Evolutionary conservation across 2,888 invertebrate genomes (phyloP).

Genomic region (Phyto melanocephala): DNA sequence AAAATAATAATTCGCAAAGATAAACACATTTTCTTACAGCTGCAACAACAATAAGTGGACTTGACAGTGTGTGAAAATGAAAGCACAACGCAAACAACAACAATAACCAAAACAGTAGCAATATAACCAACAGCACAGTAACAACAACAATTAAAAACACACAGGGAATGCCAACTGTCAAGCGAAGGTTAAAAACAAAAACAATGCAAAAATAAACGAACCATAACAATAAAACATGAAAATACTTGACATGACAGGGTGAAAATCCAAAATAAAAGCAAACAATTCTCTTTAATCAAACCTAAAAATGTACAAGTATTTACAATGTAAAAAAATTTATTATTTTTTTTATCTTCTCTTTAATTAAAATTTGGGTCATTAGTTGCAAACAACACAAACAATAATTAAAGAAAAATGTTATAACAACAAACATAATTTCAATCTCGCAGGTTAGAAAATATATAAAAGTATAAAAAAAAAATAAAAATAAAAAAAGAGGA

Average conservation of each 20-base stretch:
- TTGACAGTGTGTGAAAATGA: slow-evolving; percentile 60
- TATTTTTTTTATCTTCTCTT: background rate
- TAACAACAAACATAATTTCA: background rate
- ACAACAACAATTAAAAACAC: slow-evolving; percentile 19
- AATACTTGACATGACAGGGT: slow-evolving; percentile 31
- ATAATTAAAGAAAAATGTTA: background rate
- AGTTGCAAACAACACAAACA: background rate
- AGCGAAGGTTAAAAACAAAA: slow-evolving; percentile 57
- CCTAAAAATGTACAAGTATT: too few species aligned
- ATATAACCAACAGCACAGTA: background rate
- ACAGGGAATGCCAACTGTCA: slow-evolving; percentile 62
- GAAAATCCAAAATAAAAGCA: slow-evolving; percentile 18
- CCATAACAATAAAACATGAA: slow-evolving; percentile 47
- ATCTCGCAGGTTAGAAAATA: background rate
- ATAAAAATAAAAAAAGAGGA: background rate
- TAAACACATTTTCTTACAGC: slow-evolving; percentile 27
- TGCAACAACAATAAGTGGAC: slow-evolving; percentile 41
- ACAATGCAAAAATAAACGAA: slow-evolving; percentile 53
- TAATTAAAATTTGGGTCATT: slow-evolving; percentile 20
- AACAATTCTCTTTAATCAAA: background rate
- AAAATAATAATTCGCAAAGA: slow-evolving; percentile 27
- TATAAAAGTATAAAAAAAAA: background rate
- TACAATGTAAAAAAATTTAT: background rate
- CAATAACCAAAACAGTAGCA: slow-evolving; percentile 6
- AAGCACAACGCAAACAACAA: slow-evolving; percentile 29